Conservation (phyloP, 2,113 vertebrate genomes). For the Hippotragus niger region DNA sequence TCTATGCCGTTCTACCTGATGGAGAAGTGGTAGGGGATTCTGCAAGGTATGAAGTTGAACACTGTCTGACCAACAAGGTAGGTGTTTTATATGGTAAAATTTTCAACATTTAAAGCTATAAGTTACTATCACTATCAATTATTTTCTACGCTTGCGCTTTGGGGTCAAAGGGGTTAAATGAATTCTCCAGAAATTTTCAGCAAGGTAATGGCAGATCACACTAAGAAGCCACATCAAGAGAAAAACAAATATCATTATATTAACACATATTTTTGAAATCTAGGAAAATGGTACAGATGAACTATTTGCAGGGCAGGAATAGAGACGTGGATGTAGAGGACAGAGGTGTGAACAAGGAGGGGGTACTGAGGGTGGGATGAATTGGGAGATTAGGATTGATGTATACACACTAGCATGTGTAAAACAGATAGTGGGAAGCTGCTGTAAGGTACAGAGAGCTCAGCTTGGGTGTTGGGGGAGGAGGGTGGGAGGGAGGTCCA, state of each 20-base stretch:
- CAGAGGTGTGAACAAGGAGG: background rate
- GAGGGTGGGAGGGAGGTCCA: background rate
- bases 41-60: slow-evolving; percentile 78
- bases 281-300: background rate
- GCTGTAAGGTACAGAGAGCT: background rate
- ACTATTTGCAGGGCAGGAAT: background rate
- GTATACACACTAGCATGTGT: background rate
- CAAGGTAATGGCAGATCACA: background rate
- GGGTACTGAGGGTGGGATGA: background rate
- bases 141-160: background rate
- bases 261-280: background rate
- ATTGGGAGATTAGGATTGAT: background rate
- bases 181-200: background rate
- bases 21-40: slow-evolving; percentile 88
- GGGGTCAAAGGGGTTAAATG: background rate
- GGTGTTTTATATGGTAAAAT: background rate
- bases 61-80: slow-evolving; percentile 91
- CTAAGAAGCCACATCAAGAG: background rate
- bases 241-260: background rate
- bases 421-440: background rate
- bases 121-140: background rate
- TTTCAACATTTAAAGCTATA: background rate
- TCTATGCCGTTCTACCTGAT: slow-evolving; percentile 84
- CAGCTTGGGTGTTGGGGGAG: background rate
- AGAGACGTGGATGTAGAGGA: background rate